Base-by-base conservation (phyloP, 2,113 vertebrate species). In the Blennius ocellaris region DNA sequence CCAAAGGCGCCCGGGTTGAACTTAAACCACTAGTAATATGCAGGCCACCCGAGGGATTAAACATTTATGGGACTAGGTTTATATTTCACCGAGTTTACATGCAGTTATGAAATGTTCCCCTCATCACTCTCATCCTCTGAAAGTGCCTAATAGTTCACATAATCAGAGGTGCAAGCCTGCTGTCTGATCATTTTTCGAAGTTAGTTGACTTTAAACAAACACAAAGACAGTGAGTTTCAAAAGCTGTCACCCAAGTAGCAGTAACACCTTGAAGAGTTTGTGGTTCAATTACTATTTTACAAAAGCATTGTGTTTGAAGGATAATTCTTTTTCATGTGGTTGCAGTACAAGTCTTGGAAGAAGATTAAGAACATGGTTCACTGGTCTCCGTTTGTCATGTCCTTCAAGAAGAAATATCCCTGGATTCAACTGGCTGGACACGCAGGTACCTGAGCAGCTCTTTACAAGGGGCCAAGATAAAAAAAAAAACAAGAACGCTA, bases 321-420 rank as follows among this genome's bases (percentile, higher is more conserved):
- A 55, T 66, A 21, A 64, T 51, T 10, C n/a, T 3, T 47, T 16
- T 48, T 15, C 65, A 68, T 52, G 5, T 60, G 0, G 21, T 71
- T 81, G 50, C 5, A 99, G 97, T 97, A 97, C 94, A 98, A 98
- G 80, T 98, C 97, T 89, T 99, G 97, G 98, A 94, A 96, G 92
- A 99, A 99, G 91, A 99, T 99, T 88, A 99, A 99, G 82, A 98
- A 98, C 92, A 97, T 99, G 97, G 96, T 99, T 81, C 97, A 99
- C 73, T 99, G 98, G 97, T 98, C 98, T 2, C 98, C 97, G 0
- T 98, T 99, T 73, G 96, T 99, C 66, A 99, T 98, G 97, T 99
- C 97, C 89, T 99, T 98, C 95, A 99, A 98, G 93, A 99, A 99
- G 94, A 99, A 99, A 76, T 99, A 99, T 76, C 98, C 97, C 65